Conservation (phyloP, 1,140 invertebrate species). For the Drosophila kikkawai region DNA sequence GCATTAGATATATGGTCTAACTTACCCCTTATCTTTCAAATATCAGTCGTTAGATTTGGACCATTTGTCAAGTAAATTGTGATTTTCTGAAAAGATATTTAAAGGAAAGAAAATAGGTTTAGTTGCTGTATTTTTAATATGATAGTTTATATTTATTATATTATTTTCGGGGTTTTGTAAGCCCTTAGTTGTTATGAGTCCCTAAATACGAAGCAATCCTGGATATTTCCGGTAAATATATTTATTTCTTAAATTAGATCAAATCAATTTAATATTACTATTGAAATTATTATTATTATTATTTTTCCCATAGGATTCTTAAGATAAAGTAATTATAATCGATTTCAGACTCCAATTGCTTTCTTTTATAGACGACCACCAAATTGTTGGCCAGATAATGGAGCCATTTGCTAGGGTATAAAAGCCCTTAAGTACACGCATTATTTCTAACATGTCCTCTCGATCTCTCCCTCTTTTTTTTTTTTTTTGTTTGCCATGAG, state of each 20-base stretch:
- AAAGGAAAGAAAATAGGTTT: neutral
- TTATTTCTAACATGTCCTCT: slow-evolving; percentile 56
- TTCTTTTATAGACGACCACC: slow-evolving; percentile 7
- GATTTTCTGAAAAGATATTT: slow-evolving; percentile 4
- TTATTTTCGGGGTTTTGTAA: too few relatives aligned
- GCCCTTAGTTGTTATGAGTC: too few relatives aligned
- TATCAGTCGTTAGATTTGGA: slow-evolving; percentile 5
- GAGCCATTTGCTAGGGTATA: slow-evolving; percentile 25
- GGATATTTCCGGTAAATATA: too few relatives aligned
- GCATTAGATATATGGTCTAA: neutral
- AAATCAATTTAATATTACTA: too few relatives aligned
- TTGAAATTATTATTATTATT: neutral
- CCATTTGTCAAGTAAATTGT: slow-evolving; percentile 11
- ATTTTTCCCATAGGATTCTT: neutral
- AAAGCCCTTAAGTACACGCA: slow-evolving; percentile 63
- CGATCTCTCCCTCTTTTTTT: slow-evolving; percentile 2
- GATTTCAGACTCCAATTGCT: slow-evolving; percentile 2
- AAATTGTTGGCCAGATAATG: slow-evolving; percentile 28
- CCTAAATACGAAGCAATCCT: too few relatives aligned
- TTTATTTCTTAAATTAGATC: too few relatives aligned
- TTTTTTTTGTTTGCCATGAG: slow-evolving; percentile 21
- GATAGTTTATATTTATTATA: neutral
- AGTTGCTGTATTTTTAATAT: neutral
- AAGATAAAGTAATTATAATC: slow-evolving; percentile 2
- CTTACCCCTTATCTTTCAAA: slow-evolving; percentile 9